Base-by-base conservation (phyloP, 2,888 invertebrate genomes). In the Salticus scenicus region DNA sequence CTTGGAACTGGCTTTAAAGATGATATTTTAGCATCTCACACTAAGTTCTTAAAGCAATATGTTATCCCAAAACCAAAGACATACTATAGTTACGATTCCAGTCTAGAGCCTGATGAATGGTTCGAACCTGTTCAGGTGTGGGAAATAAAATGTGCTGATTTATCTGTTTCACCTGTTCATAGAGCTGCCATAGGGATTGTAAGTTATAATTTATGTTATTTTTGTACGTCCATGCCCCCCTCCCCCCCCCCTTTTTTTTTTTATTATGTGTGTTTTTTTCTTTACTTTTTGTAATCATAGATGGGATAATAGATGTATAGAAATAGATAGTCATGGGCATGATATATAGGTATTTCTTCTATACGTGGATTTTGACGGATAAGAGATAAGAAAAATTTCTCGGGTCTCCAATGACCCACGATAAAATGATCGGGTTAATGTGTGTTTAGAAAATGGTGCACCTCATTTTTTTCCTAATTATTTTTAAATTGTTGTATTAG, bases 101-200 rank as follows among this genome's bases (percentile, higher is more conserved):
- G 93, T 8, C 94, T 95, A 89, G 90, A 90, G 27, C 95, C 98
- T 0, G 98, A 98, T 92, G 95, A 94, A 90, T 98, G 98, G 98
- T 95, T 98, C 91, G 94, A 94, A 88, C 94, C 97, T 2, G 94
- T 94, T 20, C 94, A 95, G 91, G 98, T 99, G 81, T 98, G 98
- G 97, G 98, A 98, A 93, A 94, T 98, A 78, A 97, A 98, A 91
- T 97, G 98, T 91, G 99, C 99, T 0, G 99, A 99, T 93, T 93
- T 99, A 82, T 98, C 98, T 7, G 93, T 99, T 70, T 99, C 98
- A 41, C 98, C 99, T 20, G 94, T 95, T 72, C 98, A 99, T 91
- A 94, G 93, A 90, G 99, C 99, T 71, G 99, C 95, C 0, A 91
- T 94, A 67, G 93, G 93, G 70, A 94, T 96, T 90, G 96, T 95